Evolutionary conservation across 2,113 vertebrate genomes (phyloP), one percentile per base, ranked within the genome.

Genomic region (Nothoprocta perdicaria): DNA sequence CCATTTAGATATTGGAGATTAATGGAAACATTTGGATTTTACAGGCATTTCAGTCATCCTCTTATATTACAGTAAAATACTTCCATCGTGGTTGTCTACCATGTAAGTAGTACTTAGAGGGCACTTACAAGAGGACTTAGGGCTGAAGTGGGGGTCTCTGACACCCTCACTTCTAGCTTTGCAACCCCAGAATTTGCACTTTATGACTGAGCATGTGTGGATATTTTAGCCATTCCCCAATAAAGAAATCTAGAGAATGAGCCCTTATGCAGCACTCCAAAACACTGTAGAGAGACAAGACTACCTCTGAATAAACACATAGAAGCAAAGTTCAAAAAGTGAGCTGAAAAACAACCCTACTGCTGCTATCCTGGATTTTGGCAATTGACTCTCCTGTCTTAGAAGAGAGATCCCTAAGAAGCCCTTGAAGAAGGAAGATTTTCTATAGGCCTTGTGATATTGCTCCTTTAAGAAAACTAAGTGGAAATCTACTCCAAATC

Each of bases 111-210:
- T 48, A 48, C 48, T 48, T 48, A 48, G 21, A 48, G 21, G 21
- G 22, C 48, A 48, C 48, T 22, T 5, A 14, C 0, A 0, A 81
- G 45, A 69, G 11, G 24, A 16, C 16, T 40, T 19, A n/a, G 12
- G 72, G 41, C 21, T 31, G 53, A 40, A 46, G 48, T 4, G 7
- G 8, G 1, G 0, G 13, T 61, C 35, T 72, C 15, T 4, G 43
- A 9, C 35, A 57, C 14, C 26, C 8, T 52, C 14, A 43, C 15
- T 69, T 71, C 14, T 10, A 63, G 9, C 40, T 90, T 88, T 72
- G 31, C 11, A 77, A 24, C 27, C 72, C 41, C 31, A 50, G 14
- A 55, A 2, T 87, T 76, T 65, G 3, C 46, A 46, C 4, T 57
- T 50, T 38, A 7, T 58, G 12, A 43, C 17, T 80, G 33, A 18